Evolutionary conservation across 2,797 vertebrate species (phyloP), one percentile per base, ranked within the genome.

Genomic region (Steatocranus sp.): DNA sequence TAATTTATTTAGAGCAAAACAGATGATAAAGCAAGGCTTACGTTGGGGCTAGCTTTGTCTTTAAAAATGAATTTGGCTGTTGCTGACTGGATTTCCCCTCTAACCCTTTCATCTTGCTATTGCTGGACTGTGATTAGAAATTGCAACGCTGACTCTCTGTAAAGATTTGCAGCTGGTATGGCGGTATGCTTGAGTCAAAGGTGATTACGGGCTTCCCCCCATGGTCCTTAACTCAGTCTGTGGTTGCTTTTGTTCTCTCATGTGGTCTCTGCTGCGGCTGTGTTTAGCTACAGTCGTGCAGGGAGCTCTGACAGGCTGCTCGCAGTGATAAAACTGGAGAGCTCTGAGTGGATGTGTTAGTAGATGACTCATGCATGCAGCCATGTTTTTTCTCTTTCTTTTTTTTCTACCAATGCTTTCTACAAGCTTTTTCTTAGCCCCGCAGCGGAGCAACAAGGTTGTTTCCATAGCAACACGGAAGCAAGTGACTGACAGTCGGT

Each of bases 401-500:
- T 25, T 15, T 75, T 41, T 63, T 75, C 63, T 68, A 85, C 81
- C 84, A 50, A 63, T 51, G 83, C 84, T 87, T 89, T 89, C 88
- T 86, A 80, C 80, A 38, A 87, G 88, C 87, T 78, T 38, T 49
- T 80, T 88, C 79, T 84, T 91, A 93, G 89, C 89, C 81, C 84
- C 73, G 3, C 81, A 85, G 83, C 83, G 36, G 86, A 91, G 87
- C 88, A 88, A 88, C 94, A 95, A 95, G 94, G 94, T 94, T 93
- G 93, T 96, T 93, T 93, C 95, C 94, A 92, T 93, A 80, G 95
- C 76, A 93, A 95, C 94, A 38, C 51, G 17, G 87, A 93, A 83
- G 90, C 83, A 51, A 88, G 83, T 79, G 90, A 94, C 89, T 92
- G 90, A 91, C 92, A 88, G 88, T 89, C 79, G 46, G 76, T 61